A percentile compares a stretch with the other conserved stretches of the same genome.
These are phyloP conservation scores for Pseudoips prasinana DNA, from an alignment of 2,888 invertebrate genomes.

Conservation along the genomic window DNA sequence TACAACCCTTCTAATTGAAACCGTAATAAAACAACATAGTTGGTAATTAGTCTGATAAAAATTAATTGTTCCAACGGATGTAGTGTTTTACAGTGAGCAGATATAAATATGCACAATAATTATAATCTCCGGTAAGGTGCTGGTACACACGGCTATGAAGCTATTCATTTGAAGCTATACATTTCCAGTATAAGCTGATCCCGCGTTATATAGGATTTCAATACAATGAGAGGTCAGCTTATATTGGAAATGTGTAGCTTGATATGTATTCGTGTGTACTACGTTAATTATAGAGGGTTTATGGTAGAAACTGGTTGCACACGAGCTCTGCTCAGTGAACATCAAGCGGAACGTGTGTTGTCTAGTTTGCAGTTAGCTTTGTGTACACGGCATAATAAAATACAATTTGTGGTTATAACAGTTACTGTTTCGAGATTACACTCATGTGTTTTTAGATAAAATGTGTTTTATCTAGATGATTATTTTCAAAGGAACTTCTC, in stretches of 20 bases:
- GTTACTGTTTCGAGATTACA: too few species aligned
- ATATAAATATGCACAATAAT: conserved; percentile 20
- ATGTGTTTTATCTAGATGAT: not conserved
- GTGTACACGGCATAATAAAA: conserved; percentile 22
- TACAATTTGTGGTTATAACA: conserved; percentile 27
- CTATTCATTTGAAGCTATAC: too few species aligned
- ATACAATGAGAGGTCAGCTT: too few species aligned
- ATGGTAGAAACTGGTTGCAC: conserved; percentile 19
- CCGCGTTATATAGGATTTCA: too few species aligned
- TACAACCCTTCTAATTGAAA: too few species aligned
- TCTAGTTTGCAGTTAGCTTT: conserved; percentile 30
- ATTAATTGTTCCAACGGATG: conserved; percentile 5
- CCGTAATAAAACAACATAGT: too few species aligned
- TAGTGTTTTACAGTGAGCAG: conserved; percentile 15
- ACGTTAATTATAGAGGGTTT: conserved; percentile 45
- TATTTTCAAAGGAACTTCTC: too few species aligned
- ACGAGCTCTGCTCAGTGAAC: conserved; percentile 24
- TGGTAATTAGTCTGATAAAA: too few species aligned
- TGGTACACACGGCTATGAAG: too few species aligned
- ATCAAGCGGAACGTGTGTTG: conserved; percentile 26
- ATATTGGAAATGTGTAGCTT: too few species aligned
- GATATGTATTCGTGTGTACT: too few species aligned
- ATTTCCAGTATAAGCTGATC: too few species aligned
- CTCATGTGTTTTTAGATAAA: conserved; percentile 9
- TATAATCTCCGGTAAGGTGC: conserved; percentile 24